Base-by-base conservation (phyloP, 2,888 invertebrate species). In the Psylliodes chrysocephalus region DNA sequence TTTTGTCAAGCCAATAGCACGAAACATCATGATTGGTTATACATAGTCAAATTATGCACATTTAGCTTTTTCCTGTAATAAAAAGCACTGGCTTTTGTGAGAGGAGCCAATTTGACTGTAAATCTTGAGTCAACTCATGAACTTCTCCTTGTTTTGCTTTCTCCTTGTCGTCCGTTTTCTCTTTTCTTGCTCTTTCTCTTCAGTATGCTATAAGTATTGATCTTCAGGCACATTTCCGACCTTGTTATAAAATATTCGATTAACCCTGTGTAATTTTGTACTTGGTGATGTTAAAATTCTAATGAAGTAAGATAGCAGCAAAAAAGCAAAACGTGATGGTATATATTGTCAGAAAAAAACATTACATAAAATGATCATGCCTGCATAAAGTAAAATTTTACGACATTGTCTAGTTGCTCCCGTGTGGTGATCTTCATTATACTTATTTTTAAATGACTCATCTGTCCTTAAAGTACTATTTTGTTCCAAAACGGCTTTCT, bases 391-490 rank as follows among this genome's bases (percentile, higher is more conserved):
- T 17, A 75, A 46, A 49, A 74, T 69, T 49, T 63, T 56, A 18
- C 73, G 61, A 35, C 69, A 69, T 60, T 73, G 71, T 61, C 42
- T 12, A 67, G n/a, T 25, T 67, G 54, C 60, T 14, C 64, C 64
- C 14, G 38, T 56, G 60, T 73, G 75, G 64, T 75, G 70, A 6
- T 74, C 71, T 63, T 61, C 65, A 30, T 75, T 54, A 10, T 35
- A 6, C 19, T 64, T 64, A 28, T 67, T 61, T 19, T 12, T 33
- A 62, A 74, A 76, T 54, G 60, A 62, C n/a, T 61, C 33, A 63
- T 75, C 72, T 12, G 72, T 73, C 35, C 75, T 55, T 18, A 71
- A 63, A 17, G 60, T 38, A 28, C 62, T 57, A 63, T 65, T 44
- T 14, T 59, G 33, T 17, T 71, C 60, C 15, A 42, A 33, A 35